Percentiles rank a stretch among this genome's conserved stretches.
Conservation (phyloP, 2,797 vertebrate species). For the Enteromius argenteus region DNA sequence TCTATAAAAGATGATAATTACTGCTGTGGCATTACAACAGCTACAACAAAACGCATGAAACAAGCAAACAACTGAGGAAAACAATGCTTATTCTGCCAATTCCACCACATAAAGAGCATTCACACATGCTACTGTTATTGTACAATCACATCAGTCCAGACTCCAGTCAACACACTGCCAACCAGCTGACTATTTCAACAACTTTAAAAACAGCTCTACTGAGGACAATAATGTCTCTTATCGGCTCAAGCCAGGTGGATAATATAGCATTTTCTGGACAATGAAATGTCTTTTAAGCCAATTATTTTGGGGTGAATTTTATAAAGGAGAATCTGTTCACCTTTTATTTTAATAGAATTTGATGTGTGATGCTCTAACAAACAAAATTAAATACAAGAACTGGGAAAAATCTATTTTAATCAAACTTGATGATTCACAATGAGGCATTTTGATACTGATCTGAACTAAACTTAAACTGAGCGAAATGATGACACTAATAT, state of each 20-base stretch:
- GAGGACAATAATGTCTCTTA: too few species aligned
- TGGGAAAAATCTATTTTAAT: too few species aligned
- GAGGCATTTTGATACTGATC: background rate
- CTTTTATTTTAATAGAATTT: too few species aligned
- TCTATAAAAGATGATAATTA: constrained; percentile 20
- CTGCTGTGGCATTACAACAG: background rate
- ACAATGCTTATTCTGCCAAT: constrained; percentile 6
- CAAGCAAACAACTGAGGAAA: constrained; percentile 7
- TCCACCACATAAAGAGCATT: constrained; percentile 2
- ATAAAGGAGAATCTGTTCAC: too few species aligned
- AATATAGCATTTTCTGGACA: too few species aligned
- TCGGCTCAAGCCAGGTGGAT: too few species aligned
- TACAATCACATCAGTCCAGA: background rate
- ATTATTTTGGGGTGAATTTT: too few species aligned
- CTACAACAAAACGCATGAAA: background rate
- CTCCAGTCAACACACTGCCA: background rate
- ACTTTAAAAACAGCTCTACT: background rate
- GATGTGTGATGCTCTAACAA: too few species aligned
- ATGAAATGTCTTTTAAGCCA: too few species aligned
- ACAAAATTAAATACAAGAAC: too few species aligned
- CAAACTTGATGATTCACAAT: background rate
- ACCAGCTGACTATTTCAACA: too few species aligned
- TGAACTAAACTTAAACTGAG: background rate
- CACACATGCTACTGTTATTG: constrained; percentile 3
- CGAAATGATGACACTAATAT: background rate